Percentiles rank a stretch among this genome's conserved stretches.
These are phyloP conservation scores for Rhabdornis inornatus DNA, from an alignment of 2,113 vertebrate species.

Conservation along the genomic window DNA sequence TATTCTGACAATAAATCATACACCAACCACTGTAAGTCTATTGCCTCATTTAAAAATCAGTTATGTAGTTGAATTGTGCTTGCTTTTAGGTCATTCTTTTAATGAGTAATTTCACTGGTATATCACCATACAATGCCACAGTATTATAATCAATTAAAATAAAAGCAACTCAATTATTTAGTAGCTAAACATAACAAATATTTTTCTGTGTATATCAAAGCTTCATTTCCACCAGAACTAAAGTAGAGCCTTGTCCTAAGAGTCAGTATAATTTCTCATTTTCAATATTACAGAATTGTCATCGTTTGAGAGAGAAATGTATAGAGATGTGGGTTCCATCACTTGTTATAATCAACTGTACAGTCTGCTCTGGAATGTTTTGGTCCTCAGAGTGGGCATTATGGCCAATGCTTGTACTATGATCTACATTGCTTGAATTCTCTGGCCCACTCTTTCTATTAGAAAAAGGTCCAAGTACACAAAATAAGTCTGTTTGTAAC, in stretches of 20 bases:
- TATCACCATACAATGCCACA: neutral
- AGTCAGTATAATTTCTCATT: neutral
- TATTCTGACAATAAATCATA: neutral
- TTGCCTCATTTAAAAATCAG: slow-evolving; percentile 3
- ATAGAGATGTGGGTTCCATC: neutral
- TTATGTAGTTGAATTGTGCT: neutral
- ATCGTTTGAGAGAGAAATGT: neutral
- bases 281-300: neutral
- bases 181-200: neutral
- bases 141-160: neutral
- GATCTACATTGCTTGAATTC: neutral
- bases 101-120: neutral
- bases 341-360: neutral
- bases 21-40: neutral
- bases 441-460: neutral
- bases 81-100: neutral
- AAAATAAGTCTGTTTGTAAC: neutral
- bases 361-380: neutral
- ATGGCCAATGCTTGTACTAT: neutral
- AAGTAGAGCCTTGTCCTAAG: neutral
- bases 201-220: neutral
- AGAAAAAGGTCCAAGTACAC: neutral
- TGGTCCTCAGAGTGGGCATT: neutral
- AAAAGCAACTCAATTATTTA: neutral
- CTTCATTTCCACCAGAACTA: neutral